Evolutionary conservation across 2,888 invertebrate species (phyloP).

Genomic region (Hirudinaria manillensis): DNA sequence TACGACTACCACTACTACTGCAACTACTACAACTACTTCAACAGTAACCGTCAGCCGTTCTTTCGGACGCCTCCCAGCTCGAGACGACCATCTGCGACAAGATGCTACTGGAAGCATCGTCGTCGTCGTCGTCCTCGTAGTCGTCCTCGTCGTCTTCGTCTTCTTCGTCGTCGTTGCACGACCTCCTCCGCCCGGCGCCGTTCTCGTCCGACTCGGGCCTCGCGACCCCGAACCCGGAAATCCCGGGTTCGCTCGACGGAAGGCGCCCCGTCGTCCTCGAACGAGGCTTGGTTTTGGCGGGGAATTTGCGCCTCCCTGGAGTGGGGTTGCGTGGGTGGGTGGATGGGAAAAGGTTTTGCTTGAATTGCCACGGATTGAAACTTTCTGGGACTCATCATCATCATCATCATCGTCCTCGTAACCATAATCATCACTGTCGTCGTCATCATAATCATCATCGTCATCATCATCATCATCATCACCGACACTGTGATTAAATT

Average conservation of each 20-base stretch:
- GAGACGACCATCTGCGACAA: conserved; percentile 36
- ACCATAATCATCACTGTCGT: too few species aligned
- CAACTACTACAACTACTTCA: neutral
- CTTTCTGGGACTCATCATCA: too few species aligned
- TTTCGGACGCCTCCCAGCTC: conserved; percentile 5
- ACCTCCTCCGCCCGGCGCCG: neutral
- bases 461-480: too few species aligned
- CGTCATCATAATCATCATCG: too few species aligned
- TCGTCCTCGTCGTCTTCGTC: neutral
- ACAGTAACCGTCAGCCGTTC: neutral
- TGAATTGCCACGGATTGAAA: too few species aligned
- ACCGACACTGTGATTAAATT: too few species aligned
- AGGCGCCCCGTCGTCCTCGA: neutral
- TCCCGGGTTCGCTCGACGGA: neutral
- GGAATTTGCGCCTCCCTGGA: conserved; percentile 8
- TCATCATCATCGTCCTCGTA: too few species aligned
- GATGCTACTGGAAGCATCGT: conserved; percentile 34
- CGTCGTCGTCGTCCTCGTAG: conserved; percentile 28
- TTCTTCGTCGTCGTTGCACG: neutral
- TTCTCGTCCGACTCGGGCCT: neutral
- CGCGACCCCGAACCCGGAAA: neutral
- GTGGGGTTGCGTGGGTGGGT: neutral
- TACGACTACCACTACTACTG: too few species aligned
- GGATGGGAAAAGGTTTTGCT: too few species aligned
- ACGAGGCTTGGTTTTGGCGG: neutral